Evolutionary conservation across 1,140 invertebrate species (phyloP).

Genomic region (Tetragnatha versicolor): DNA sequence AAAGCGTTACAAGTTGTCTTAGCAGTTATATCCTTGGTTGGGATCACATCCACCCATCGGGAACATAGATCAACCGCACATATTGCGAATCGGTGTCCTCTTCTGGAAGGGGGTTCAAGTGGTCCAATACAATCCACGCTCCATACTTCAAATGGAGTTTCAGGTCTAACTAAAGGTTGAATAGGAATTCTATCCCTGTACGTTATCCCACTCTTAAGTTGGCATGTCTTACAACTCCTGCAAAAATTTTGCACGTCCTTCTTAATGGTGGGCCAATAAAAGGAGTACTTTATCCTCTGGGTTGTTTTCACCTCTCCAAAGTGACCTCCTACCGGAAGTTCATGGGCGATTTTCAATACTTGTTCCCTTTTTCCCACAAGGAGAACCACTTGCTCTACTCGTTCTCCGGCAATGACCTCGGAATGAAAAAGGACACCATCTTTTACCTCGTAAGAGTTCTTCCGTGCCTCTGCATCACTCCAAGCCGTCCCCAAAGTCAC

Average conservation of each 20-base stretch:
- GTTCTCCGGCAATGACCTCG: background rate
- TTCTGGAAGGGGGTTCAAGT: background rate
- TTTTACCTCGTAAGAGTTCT: too few species aligned
- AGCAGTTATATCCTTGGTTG: background rate
- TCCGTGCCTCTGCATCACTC: too few species aligned
- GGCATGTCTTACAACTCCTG: background rate
- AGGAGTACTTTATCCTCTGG: background rate
- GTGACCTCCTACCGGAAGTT: background rate
- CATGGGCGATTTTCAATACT: background rate
- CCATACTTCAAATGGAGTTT: conserved; percentile 14
- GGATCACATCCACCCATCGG: background rate
- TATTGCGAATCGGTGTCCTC: background rate
- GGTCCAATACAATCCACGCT: background rate
- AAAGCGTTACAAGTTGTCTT: background rate
- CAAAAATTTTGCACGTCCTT: background rate
- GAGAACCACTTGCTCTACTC: background rate
- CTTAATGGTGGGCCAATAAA: background rate
- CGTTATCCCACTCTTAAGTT: background rate
- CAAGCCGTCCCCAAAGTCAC: too few species aligned
- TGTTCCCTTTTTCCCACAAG: background rate
- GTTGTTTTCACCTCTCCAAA: background rate
- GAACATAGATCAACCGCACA: background rate
- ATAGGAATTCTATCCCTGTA: background rate
- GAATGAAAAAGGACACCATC: background rate
- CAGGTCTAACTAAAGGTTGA: background rate